Percentiles rank a stretch among this genome's conserved stretches.
Conservation (phyloP, 2,888 invertebrate species). For the Chromoteleia sp. region DNA sequence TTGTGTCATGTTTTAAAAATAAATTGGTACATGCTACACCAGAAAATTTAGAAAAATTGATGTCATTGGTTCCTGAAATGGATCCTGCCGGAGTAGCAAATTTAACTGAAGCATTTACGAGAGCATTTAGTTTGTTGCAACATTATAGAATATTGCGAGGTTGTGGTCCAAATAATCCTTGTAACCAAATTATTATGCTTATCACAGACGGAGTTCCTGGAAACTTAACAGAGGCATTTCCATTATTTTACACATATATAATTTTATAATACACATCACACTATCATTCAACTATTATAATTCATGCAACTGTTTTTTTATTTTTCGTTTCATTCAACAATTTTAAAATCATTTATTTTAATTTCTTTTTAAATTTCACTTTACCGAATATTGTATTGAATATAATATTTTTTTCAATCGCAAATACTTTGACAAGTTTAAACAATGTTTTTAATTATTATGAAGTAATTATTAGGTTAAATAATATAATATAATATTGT, state of each 20-base stretch:
- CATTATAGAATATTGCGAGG: conserved; percentile 86
- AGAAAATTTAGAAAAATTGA: conserved; percentile 92
- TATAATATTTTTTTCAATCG: no score
- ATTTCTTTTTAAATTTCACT: no score
- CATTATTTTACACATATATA: background rate
- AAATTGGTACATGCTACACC: conserved; percentile 94
- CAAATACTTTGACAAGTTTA: no score
- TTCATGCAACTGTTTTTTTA: no score
- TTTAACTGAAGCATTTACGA: conserved; percentile 91
- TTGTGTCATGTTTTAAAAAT: conserved; percentile 94
- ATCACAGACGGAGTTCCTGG: conserved; percentile 97
- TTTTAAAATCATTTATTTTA: no score
- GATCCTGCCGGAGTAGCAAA: conserved; percentile 93
- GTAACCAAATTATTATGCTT: conserved; percentile 98
- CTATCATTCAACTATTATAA: no score
- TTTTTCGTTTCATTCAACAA: no score
- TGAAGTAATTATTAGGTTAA: no score
- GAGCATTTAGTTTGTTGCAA: conserved; percentile 93
- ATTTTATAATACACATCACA: no score
- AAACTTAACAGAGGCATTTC: conserved; percentile 90
- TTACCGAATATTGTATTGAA: no score
- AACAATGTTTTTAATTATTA: no score
- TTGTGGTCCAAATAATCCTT: conserved; percentile 88
- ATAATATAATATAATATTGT: no score
- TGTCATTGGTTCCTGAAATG: conserved; percentile 88